Percentiles rank a stretch among this genome's conserved stretches.
phyloP scores from a whole-genome alignment of 2,797 vertebrate species.

The Emydoidea blandingii region DNA sequence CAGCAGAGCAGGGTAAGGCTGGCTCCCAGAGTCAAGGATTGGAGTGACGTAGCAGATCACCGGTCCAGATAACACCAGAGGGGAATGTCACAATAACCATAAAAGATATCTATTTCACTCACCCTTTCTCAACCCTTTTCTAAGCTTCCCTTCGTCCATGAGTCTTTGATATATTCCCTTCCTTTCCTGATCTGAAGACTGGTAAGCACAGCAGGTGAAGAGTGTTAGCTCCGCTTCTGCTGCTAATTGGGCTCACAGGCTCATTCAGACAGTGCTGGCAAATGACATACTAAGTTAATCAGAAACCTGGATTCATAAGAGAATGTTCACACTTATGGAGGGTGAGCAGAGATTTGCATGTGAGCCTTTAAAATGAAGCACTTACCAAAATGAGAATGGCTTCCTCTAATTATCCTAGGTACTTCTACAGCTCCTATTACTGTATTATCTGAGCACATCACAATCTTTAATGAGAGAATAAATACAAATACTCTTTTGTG shows the following conservation, averaged over 20 bases:
- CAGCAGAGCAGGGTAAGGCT: too few relatives aligned
- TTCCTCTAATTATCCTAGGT: not conserved
- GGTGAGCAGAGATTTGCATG: constrained; percentile 71
- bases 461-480: not conserved
- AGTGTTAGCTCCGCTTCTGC: constrained; percentile 70
- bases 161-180: constrained; percentile 77
- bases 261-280: constrained; percentile 58
- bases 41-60: too few relatives aligned
- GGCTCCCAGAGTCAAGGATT: too few relatives aligned
- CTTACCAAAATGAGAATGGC: constrained; percentile 37
- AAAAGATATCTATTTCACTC: constrained; percentile 64
- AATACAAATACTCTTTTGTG: not conserved
- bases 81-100: not conserved
- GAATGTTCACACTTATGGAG: constrained; percentile 61
- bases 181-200: constrained; percentile 72
- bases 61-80: too few relatives aligned
- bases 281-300: constrained; percentile 71
- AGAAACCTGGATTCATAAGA: constrained; percentile 57
- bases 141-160: constrained; percentile 62
- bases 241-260: constrained; percentile 77
- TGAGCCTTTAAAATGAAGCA: constrained; percentile 46
- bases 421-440: accelerated
- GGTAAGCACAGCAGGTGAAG: constrained; percentile 75
- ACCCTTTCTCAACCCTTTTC: constrained; percentile 66
- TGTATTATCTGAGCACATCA: not conserved